Percentiles rank a stretch among this genome's conserved stretches.
Conservation (phyloP, 2,888 invertebrate species). For the Vandiemenella viatica region DNA sequence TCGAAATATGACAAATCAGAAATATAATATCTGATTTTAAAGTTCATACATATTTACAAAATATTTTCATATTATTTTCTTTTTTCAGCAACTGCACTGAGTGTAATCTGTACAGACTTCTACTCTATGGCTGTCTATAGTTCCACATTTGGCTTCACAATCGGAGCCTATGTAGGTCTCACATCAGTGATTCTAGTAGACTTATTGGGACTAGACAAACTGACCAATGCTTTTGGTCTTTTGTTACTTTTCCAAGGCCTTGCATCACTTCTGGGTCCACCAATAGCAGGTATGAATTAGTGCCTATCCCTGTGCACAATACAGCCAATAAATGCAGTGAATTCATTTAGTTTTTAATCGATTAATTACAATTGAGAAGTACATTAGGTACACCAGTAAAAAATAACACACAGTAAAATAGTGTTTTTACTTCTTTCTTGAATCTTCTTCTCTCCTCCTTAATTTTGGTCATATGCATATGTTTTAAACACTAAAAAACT, state of each 20-base stretch:
- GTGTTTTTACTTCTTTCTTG: too few species aligned
- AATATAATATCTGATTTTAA: not conserved
- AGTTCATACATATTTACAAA: not conserved
- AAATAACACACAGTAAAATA: too few species aligned
- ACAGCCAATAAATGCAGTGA: too few species aligned
- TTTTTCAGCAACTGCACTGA: constrained; percentile 56
- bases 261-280: constrained; percentile 83
- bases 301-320: too few species aligned
- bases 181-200: constrained; percentile 92
- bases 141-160: constrained; percentile 71
- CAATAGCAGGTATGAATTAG: constrained; percentile 62
- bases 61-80: too few species aligned
- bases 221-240: constrained; percentile 92
- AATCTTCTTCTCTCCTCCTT: too few species aligned
- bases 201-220: constrained; percentile 75
- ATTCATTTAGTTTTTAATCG: too few species aligned
- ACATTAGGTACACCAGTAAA: too few species aligned
- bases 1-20: not conserved
- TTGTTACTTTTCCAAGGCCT: constrained; percentile 85
- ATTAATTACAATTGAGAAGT: too few species aligned
- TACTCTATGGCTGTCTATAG: constrained; percentile 61
- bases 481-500: too few species aligned
- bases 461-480: too few species aligned
- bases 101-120: constrained; percentile 60
- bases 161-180: constrained; percentile 91